Percentiles rank a stretch among this genome's conserved stretches.
Evolutionary conservation across 2,113 vertebrate genomes (phyloP).

Genomic region (Nothobranchius furzeri): DNA sequence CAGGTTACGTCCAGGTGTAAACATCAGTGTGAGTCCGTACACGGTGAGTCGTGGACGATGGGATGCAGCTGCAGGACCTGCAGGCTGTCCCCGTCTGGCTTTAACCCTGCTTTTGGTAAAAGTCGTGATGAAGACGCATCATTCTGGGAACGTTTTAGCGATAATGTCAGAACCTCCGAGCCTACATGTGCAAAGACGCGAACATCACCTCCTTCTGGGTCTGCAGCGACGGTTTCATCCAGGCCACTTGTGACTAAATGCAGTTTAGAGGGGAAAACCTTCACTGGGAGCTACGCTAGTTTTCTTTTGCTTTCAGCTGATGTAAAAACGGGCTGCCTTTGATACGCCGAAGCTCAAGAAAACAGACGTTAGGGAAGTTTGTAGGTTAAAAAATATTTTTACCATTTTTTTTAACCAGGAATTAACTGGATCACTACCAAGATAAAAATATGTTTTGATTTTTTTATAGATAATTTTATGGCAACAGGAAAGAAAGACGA

Average conservation of each 20-base stretch:
- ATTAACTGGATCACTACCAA: constrained; percentile 32
- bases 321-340: constrained; percentile 27
- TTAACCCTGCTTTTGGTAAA: constrained; percentile 50
- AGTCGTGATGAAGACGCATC: constrained; percentile 20
- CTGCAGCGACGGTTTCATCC: constrained; percentile 56
- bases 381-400: constrained; percentile 19
- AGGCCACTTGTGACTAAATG: constrained; percentile 79
- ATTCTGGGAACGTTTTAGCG: neutral
- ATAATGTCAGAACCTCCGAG: neutral
- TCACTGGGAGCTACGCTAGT: constrained; percentile 60
- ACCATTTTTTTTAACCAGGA: constrained; percentile 39
- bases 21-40: constrained; percentile 64
- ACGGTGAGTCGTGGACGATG: neutral
- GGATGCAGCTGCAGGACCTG: constrained; percentile 45
- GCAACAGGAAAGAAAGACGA: constrained; percentile 29
- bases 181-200: constrained; percentile 59
- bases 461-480: constrained; percentile 43
- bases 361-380: constrained; percentile 40
- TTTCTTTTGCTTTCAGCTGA: constrained; percentile 7
- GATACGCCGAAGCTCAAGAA: constrained; percentile 33
- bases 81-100: constrained; percentile 54
- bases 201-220: neutral
- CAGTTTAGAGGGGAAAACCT: constrained; percentile 47
- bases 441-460: constrained; percentile 18
- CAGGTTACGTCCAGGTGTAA: constrained; percentile 80